A percentile compares a stretch with the other conserved stretches of the same genome.
These are phyloP conservation scores for Linepithema humile DNA, from an alignment of 1,140 invertebrate species.

Conservation along the genomic window DNA sequence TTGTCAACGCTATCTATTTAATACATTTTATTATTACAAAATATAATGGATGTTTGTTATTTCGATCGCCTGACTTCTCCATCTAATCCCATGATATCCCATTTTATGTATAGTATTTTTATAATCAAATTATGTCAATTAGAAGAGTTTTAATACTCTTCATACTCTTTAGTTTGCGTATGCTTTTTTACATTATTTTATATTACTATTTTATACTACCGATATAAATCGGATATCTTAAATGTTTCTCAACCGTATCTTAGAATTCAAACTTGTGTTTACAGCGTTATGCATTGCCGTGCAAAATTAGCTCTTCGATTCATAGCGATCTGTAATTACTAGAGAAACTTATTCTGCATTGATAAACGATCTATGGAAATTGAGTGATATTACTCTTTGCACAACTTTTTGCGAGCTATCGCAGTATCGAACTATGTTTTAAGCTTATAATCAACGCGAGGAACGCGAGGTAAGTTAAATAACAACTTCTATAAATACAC, in stretches of 20 bases:
- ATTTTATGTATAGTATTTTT: not conserved
- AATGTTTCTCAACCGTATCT: no score
- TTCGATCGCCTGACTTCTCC: not conserved
- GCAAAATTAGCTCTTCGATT: not conserved
- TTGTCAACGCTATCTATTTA: slow-evolving; percentile 83
- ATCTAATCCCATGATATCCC: not conserved
- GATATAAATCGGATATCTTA: no score
- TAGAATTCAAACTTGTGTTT: not conserved
- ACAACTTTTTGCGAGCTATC: not conserved
- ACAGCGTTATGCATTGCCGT: not conserved
- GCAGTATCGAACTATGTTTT: not conserved
- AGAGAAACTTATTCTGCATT: not conserved
- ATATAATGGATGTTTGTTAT: slow-evolving; percentile 67
- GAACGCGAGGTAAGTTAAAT: slow-evolving; percentile 25
- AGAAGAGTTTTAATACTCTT: not conserved
- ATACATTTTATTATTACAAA: slow-evolving; percentile 84
- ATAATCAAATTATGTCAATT: not conserved
- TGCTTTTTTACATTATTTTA: not conserved
- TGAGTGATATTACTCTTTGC: not conserved
- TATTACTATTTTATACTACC: not conserved
- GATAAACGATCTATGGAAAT: slow-evolving; percentile 13
- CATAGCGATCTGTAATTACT: not conserved
- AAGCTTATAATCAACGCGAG: not conserved
- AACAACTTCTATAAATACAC: not conserved
- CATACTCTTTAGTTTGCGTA: not conserved